Conservation (phyloP, 2,888 invertebrate species). For the Chrysolina haemoptera region DNA sequence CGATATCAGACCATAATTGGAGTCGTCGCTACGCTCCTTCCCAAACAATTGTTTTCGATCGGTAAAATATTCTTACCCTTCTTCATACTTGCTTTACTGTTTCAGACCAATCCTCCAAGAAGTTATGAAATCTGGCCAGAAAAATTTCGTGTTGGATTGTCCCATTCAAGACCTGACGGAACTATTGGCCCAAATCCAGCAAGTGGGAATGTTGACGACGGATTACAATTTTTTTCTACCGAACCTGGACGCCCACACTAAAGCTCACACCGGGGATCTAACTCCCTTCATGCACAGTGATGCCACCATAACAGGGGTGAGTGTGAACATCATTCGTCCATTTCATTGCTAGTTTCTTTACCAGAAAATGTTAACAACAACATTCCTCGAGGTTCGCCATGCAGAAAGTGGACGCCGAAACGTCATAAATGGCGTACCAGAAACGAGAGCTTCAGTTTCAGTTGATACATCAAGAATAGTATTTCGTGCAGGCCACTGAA, state of each 20-base stretch:
- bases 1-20: too few species aligned
- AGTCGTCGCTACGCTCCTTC: too few species aligned
- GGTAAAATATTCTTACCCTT: too few species aligned
- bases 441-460: too few species aligned
- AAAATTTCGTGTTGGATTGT: conserved; percentile 73
- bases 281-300: conserved; percentile 73
- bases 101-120: conserved; percentile 68
- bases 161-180: conserved; percentile 68
- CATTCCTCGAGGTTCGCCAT: too few species aligned
- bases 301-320: conserved; percentile 75
- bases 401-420: too few species aligned
- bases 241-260: conserved; percentile 72
- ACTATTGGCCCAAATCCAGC: conserved; percentile 73
- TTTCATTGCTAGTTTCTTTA: too few species aligned
- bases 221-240: conserved; percentile 74
- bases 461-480: too few species aligned
- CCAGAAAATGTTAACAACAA: too few species aligned
- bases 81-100: not conserved
- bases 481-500: too few species aligned
- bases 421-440: too few species aligned
- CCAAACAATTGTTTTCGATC: too few species aligned
- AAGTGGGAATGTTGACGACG: conserved; percentile 75
- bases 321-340: conserved; percentile 14
- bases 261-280: conserved; percentile 73
- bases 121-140: conserved; percentile 69